A percentile compares a stretch with the other conserved stretches of the same genome.
Evolutionary conservation across 2,888 invertebrate species (phyloP).

Genomic region (Abrostola triplasia): DNA sequence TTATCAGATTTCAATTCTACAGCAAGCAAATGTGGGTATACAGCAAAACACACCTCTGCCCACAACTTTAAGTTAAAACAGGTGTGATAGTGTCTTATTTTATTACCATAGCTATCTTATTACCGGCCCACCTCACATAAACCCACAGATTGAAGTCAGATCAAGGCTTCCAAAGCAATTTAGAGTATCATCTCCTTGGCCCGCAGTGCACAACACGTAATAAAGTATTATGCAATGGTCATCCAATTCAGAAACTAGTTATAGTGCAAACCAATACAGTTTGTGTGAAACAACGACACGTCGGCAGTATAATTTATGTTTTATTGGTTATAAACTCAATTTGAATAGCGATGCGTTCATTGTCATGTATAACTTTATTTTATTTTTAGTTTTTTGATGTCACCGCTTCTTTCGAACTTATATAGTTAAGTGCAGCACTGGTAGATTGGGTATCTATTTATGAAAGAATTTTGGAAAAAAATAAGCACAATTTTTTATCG

Average conservation of each 20-base stretch:
- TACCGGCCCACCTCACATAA: conserved; percentile 23
- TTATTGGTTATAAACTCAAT: conserved; percentile 6
- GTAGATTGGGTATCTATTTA: too few species aligned
- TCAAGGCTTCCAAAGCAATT: conserved; percentile 35
- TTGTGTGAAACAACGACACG: conserved; percentile 20
- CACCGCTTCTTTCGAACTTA: too few species aligned
- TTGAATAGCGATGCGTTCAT: conserved; percentile 2
- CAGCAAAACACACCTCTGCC: not conserved
- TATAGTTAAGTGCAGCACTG: too few species aligned
- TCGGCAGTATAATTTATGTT: conserved; percentile 5
- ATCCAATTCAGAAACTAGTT: conserved; percentile 43
- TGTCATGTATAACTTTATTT: too few species aligned
- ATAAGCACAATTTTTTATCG: too few species aligned
- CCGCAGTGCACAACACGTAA: conserved; percentile 19
- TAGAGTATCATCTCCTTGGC: conserved; percentile 43
- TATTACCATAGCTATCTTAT: not conserved
- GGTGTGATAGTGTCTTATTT: not conserved
- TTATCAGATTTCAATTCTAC: not conserved
- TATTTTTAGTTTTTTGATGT: too few species aligned
- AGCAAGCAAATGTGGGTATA: not conserved
- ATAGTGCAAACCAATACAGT: conserved; percentile 22
- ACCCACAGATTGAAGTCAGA: conserved; percentile 25
- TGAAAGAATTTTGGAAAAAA: too few species aligned
- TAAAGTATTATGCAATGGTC: conserved; percentile 41
- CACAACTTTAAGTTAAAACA: not conserved